A percentile compares a stretch with the other conserved stretches of the same genome.
phyloP scores from a whole-genome alignment of 2,888 invertebrate genomes.

The Trypoxylon attenuatum region DNA sequence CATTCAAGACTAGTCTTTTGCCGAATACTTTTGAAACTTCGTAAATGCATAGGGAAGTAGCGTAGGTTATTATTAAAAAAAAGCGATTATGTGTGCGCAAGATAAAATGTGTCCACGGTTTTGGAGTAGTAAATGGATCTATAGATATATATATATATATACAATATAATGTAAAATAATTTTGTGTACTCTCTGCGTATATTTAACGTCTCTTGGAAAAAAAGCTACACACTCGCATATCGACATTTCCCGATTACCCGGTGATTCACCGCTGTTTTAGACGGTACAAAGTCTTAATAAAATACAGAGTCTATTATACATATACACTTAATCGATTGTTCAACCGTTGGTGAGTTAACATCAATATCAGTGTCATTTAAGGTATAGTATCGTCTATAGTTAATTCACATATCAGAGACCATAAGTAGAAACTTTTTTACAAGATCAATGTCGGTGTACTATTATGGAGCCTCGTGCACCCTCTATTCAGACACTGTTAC shows the following conservation, averaged over 20 bases:
- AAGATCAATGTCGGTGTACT: not conserved
- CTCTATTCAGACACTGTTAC: too few relatives aligned
- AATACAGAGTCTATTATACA: constrained; percentile 32
- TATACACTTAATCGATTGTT: not conserved
- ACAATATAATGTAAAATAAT: constrained; percentile 4
- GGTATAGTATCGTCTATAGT: too few relatives aligned
- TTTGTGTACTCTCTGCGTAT: constrained; percentile 12
- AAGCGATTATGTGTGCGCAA: too few relatives aligned
- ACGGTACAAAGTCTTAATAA: constrained; percentile 31
- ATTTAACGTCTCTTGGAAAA: constrained; percentile 20
- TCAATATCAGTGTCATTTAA: too few relatives aligned
- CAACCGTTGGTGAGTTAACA: too few relatives aligned
- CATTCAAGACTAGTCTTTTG: constrained; percentile 1
- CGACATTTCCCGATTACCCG: constrained; percentile 4
- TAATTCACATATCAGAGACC: not conserved
- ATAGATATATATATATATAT: too few relatives aligned
- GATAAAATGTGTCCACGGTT: not conserved
- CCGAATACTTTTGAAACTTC: constrained; percentile 1
- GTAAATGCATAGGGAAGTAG: too few relatives aligned
- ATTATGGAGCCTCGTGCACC: not conserved
- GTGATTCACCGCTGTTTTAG: constrained; percentile 1
- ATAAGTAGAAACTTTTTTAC: not conserved
- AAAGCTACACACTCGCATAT: constrained; percentile 22
- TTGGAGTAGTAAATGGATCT: not conserved
- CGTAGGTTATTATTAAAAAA: too few relatives aligned